A percentile compares a stretch with the other conserved stretches of the same genome.
These are phyloP conservation scores for Tanypteryx hageni DNA, from an alignment of 2,888 invertebrate genomes.

Conservation along the genomic window DNA sequence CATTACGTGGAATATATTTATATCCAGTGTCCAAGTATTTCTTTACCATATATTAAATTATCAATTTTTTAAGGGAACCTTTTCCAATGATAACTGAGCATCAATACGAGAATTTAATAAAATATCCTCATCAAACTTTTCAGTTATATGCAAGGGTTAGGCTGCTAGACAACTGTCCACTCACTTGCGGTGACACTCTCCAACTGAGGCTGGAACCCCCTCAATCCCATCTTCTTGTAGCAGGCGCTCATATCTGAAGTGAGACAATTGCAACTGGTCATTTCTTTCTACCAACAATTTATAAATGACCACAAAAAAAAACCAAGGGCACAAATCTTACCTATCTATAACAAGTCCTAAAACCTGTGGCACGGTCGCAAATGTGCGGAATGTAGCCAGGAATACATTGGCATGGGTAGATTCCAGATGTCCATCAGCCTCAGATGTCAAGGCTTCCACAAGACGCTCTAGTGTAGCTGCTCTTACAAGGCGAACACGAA, in stretches of 20 bases:
- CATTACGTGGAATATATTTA: no score
- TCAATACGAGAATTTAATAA: no score
- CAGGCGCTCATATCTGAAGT: slow-evolving; percentile 73
- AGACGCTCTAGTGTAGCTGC: slow-evolving; percentile 96
- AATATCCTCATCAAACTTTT: no score
- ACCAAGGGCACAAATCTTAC: slow-evolving; percentile 66
- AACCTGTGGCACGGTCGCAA: slow-evolving; percentile 92
- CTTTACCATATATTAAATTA: no score
- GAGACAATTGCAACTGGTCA: slow-evolving; percentile 57
- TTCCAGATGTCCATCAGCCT: slow-evolving; percentile 93
- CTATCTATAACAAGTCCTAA: slow-evolving; percentile 86
- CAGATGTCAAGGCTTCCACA: slow-evolving; percentile 95
- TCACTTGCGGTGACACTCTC: slow-evolving; percentile 85
- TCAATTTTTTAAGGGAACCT: no score
- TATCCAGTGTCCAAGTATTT: no score
- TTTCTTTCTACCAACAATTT: neutral
- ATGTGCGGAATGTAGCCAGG: slow-evolving; percentile 94
- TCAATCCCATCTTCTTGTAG: slow-evolving; percentile 75
- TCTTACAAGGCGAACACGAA: slow-evolving; percentile 95
- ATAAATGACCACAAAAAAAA: neutral
- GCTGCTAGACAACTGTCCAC: slow-evolving; percentile 67
- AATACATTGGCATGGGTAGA: slow-evolving; percentile 99
- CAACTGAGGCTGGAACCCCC: slow-evolving; percentile 77
- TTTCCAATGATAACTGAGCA: no score
- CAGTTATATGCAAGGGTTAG: neutral